Evolutionary conservation across 2,797 vertebrate species (phyloP), one percentile per base, ranked within the genome.

Genomic region (Nyctibius grandis): DNA sequence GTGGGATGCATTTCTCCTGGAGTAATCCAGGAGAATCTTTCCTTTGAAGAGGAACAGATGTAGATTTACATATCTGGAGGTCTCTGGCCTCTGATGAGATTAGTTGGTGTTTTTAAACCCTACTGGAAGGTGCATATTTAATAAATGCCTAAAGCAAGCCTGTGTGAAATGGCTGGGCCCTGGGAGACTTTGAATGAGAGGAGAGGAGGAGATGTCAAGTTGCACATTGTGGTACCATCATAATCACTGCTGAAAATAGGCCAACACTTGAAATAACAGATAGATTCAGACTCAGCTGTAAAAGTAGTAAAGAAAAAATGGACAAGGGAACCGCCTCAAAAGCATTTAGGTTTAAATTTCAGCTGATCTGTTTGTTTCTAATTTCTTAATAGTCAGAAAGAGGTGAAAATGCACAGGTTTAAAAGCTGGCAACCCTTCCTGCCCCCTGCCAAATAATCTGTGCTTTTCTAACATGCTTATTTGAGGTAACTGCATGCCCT

Each of bases 61-160:
- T 99, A 98, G 98, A 99, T 99, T 99, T 99, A 99, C 99, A 99
- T 99, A 99, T 99, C 98, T 98, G 98, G 99, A 99, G 99, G 98
- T 99, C 99, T 98, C 98, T 98, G 98, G 98, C 98, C 98, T 99
- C 98, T 98, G 99, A 99, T 99, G 99, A 99, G 99, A 99, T 99
- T 99, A 99, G 98, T 98, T 98, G 98, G 98, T 98, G 98, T 98
- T 98, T 98, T 98, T 98, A 98, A 98, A 98, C 98, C 98, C 97
- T 98, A 98, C 98, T 98, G 98, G 98, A 99, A 99, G 99, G 99
- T 99, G 98, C 99, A 99, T 99, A 99, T 99, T 99, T 99, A 99
- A 99, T 99, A 99, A 99, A 98, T 98, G 99, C 99, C 99, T 99
- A 98, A 98, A 99, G 99, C 98, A 98, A 99, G 98, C 96, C 98